These are phyloP conservation scores for Seriola rivoliana DNA, from an alignment of 2,113 vertebrate species.

Conservation along the genomic window DNA sequence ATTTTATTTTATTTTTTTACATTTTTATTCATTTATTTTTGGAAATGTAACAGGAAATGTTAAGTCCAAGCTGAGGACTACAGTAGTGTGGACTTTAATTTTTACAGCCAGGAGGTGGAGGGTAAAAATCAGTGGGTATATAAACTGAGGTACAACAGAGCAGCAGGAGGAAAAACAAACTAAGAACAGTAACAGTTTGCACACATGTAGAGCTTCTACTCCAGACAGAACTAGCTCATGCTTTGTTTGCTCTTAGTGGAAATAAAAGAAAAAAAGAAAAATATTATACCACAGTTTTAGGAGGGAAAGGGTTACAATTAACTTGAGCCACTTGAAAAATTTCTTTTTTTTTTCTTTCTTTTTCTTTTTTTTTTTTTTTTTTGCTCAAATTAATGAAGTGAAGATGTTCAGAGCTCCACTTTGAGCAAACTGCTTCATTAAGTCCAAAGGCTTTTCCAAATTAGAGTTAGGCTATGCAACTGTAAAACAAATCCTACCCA, in stretches of 20 bases:
- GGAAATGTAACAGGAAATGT: slow-evolving; percentile 50
- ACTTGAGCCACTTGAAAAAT: slow-evolving; percentile 22
- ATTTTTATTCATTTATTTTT: slow-evolving; percentile 55
- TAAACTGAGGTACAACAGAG: slow-evolving; percentile 70
- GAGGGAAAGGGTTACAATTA: slow-evolving; percentile 11
- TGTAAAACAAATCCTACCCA: slow-evolving; percentile 60
- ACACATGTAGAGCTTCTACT: slow-evolving; percentile 21
- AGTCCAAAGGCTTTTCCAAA: slow-evolving; percentile 50
- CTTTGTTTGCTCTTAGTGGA: slow-evolving; percentile 6
- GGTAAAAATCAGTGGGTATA: slow-evolving; percentile 46
- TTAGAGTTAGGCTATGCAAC: slow-evolving; percentile 52
- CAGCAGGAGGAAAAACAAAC: slow-evolving; percentile 54
- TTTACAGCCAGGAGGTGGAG: slow-evolving; percentile 46
- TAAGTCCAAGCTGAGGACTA: slow-evolving; percentile 56
- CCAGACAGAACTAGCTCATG: slow-evolving; percentile 5
- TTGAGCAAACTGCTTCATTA: slow-evolving; percentile 64
- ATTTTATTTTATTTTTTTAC: not conserved
- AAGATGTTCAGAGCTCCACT: slow-evolving; percentile 43
- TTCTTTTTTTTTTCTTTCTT: slow-evolving; percentile 16
- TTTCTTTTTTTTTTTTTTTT: not conserved
- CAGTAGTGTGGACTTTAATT: slow-evolving; percentile 11
- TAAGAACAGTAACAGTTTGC: slow-evolving; percentile 21
- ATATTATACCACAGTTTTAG: not conserved
- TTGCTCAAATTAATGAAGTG: slow-evolving; percentile 51
- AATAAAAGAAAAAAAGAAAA: slow-evolving; percentile 26